phyloP scores from a whole-genome alignment of 2,888 invertebrate species.

The Eilema depressum region DNA sequence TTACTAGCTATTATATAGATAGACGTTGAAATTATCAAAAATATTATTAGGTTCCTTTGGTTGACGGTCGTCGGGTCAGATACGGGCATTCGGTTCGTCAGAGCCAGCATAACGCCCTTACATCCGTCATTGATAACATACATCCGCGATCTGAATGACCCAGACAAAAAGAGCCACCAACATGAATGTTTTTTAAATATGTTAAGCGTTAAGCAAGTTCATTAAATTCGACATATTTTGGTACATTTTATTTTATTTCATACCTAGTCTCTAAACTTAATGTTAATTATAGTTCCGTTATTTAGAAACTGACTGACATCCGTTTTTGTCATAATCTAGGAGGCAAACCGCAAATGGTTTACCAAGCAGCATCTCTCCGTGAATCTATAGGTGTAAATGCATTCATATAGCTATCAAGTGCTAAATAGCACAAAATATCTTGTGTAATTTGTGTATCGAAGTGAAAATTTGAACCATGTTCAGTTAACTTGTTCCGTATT shows the following conservation, averaged over 20 bases:
- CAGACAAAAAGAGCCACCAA: slow-evolving; percentile 35
- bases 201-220: not conserved
- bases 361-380: not conserved
- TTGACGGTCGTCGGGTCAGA: slow-evolving; percentile 41
- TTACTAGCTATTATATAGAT: not conserved
- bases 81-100: slow-evolving; percentile 47
- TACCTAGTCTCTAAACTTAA: not conserved
- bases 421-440: not conserved
- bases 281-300: not conserved
- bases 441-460: slow-evolving; percentile 52
- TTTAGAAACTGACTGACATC: not conserved
- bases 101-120: slow-evolving; percentile 73
- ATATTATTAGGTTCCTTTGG: slow-evolving; percentile 27
- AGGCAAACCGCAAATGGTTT: too few species aligned
- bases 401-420: not conserved
- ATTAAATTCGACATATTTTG: not conserved
- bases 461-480: slow-evolving; percentile 35
- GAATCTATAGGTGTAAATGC: not conserved
- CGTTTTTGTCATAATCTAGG: not conserved
- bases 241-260: not conserved
- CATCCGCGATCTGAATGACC: slow-evolving; percentile 63
- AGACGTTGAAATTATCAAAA: slow-evolving; percentile 18
- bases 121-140: slow-evolving; percentile 78
- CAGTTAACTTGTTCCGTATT: not conserved
- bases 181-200: slow-evolving; percentile 16